Conservation (phyloP, 2,113 vertebrate genomes). For the Pogona vitticeps region DNA sequence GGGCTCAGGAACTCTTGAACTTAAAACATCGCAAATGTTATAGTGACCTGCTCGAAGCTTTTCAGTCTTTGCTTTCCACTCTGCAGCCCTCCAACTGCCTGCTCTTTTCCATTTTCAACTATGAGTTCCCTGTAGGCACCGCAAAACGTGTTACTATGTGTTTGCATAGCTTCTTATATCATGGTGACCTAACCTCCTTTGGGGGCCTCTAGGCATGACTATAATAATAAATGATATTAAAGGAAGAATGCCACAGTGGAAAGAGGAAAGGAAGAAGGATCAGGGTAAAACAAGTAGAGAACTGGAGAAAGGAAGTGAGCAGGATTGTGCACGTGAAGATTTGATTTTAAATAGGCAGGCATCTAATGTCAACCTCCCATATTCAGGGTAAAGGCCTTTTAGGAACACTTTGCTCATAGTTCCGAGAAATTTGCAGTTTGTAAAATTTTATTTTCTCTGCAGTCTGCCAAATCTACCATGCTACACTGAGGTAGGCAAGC, state of each 20-base stretch:
- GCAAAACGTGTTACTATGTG: conserved; percentile 1
- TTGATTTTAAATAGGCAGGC: not conserved
- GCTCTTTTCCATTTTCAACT: not conserved
- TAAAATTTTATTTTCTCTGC: not conserved
- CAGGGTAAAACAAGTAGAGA: not conserved
- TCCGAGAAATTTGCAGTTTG: not conserved
- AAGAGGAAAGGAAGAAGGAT: not conserved
- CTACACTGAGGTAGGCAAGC: not conserved
- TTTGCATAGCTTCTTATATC: conserved; percentile 18
- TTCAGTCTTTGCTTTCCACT: not conserved
- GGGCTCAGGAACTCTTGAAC: not conserved
- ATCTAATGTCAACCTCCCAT: not conserved
- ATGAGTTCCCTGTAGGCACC: conserved; percentile 2
- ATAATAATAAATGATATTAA: conserved; percentile 26
- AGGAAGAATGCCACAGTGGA: not conserved
- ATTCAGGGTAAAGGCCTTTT: no score
- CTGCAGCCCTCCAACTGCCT: not conserved
- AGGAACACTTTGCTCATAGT: not conserved
- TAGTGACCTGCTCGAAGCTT: not conserved
- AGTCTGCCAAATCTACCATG: not conserved
- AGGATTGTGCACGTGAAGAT: not conserved
- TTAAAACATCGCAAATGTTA: not conserved
- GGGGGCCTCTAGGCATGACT: conserved; percentile 18
- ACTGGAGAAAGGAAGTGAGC: conserved; percentile 10
- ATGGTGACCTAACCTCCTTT: conserved; percentile 27